These are phyloP conservation scores for Teleogryllus occipitalis DNA, from an alignment of 1,140 invertebrate genomes.

Conservation along the genomic window DNA sequence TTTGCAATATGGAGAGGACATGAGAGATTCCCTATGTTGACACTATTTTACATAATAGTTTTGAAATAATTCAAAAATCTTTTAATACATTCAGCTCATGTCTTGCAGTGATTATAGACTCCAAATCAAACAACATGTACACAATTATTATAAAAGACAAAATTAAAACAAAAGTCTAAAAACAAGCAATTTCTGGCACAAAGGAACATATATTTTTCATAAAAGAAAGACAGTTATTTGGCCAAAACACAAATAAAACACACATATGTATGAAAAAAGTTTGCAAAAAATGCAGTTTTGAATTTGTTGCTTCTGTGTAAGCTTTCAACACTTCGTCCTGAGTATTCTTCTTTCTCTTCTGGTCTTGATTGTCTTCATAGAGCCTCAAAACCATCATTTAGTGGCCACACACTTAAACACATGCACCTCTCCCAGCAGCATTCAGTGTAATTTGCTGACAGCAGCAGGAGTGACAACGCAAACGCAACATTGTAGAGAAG, in stretches of 20 bases:
- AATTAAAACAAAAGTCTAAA: conserved; percentile 15
- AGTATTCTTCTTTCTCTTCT: conserved; percentile 19
- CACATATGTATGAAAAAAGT: conserved; percentile 20
- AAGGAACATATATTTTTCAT: conserved; percentile 20
- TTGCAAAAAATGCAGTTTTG: conserved; percentile 20
- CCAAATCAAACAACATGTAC: conserved; percentile 18
- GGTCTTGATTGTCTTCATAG: conserved; percentile 19
- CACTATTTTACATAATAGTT: neutral
- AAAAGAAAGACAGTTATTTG: conserved; percentile 16
- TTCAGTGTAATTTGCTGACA: neutral
- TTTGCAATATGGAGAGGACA: too few relatives aligned
- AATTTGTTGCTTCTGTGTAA: conserved; percentile 9
- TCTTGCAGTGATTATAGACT: conserved; percentile 17
- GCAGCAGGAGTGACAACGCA: neutral
- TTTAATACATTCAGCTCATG: conserved; percentile 8
- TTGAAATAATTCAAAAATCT: neutral
- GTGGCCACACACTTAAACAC: neutral
- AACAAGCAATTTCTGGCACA: conserved; percentile 16
- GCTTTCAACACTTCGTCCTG: conserved; percentile 20
- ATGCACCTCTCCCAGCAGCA: neutral
- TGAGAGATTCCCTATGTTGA: neutral
- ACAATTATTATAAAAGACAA: neutral
- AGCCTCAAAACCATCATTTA: conserved; percentile 6
- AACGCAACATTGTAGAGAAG: neutral
- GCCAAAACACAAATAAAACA: conserved; percentile 19